Conservation (phyloP, 2,113 vertebrate genomes). For the Sylvilagus bachmani region DNA sequence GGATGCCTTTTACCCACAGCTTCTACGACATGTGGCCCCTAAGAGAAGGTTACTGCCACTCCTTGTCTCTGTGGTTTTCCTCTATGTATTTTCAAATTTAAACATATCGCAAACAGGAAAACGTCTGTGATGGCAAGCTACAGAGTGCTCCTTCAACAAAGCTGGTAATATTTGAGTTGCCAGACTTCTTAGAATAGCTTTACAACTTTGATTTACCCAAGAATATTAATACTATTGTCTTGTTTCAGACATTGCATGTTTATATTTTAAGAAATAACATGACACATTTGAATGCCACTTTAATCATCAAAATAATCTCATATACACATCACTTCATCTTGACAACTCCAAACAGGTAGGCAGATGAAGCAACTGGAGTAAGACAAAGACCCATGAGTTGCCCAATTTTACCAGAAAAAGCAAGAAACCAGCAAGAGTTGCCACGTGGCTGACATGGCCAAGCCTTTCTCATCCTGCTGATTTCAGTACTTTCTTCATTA, state of each 20-base stretch:
- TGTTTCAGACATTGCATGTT: background rate
- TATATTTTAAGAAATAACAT: conserved; percentile 30
- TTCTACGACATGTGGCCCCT: background rate
- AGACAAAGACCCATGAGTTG: too few relatives aligned
- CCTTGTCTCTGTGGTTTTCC: background rate
- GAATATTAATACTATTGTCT: background rate
- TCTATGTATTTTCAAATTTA: conserved; percentile 26
- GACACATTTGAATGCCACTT: background rate
- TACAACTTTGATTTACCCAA: conserved; percentile 28
- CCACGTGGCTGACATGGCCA: background rate
- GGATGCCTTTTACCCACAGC: background rate
- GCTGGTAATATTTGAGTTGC: background rate
- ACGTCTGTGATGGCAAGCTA: background rate
- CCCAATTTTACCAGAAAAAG: background rate
- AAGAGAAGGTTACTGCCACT: background rate
- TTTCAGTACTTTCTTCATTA: background rate
- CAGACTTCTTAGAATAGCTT: background rate
- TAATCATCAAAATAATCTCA: background rate
- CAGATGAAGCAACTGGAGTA: background rate
- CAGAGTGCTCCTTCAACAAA: background rate
- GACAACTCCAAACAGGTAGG: background rate
- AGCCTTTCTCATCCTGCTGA: background rate
- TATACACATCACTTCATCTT: background rate
- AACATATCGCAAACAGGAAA: background rate
- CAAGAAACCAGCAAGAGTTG: background rate